These are phyloP conservation scores for Sebastolobus alascanus DNA, from an alignment of 2,797 vertebrate species.

Conservation along the genomic window DNA sequence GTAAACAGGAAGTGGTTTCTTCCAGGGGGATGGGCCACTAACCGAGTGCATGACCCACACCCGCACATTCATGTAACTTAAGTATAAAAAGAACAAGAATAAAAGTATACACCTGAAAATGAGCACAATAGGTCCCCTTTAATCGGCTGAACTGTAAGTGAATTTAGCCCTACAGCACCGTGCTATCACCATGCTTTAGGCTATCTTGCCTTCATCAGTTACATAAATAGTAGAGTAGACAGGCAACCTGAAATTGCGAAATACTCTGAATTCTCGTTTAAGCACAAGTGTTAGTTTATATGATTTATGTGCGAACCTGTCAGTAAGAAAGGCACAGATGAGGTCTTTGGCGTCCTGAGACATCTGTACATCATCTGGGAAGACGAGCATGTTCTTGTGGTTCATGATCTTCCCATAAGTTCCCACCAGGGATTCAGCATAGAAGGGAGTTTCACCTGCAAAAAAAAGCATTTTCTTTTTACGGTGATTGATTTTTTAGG, in stretches of 20 bases:
- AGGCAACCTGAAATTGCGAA: background rate
- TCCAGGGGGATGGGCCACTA: slow-evolving; percentile 62
- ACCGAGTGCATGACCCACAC: slow-evolving; percentile 28
- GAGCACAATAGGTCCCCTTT: background rate
- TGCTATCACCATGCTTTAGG: background rate
- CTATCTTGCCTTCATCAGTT: background rate
- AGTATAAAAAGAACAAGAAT: too few species aligned
- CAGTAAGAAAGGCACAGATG: slow-evolving; percentile 96
- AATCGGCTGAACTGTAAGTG: background rate
- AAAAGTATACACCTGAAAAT: too few species aligned
- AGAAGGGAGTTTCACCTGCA: slow-evolving; percentile 97
- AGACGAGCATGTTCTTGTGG: slow-evolving; percentile 93
- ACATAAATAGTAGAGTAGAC: background rate
- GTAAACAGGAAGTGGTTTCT: slow-evolving; percentile 86
- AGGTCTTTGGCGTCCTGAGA: slow-evolving; percentile 93
- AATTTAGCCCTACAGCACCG: background rate
- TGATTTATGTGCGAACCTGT: slow-evolving; percentile 85
- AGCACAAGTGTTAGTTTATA: background rate
- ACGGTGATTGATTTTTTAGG: background rate
- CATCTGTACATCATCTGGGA: slow-evolving; percentile 95
- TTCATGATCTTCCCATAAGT: slow-evolving; percentile 99
- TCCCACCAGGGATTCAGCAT: slow-evolving; percentile 96
- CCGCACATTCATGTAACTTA: background rate
- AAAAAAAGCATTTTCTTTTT: background rate
- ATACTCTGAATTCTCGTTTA: slow-evolving; percentile 12